Base-by-base conservation (phyloP, 2,797 vertebrate genomes). In the Microctenopoma steveboyesi region DNA sequence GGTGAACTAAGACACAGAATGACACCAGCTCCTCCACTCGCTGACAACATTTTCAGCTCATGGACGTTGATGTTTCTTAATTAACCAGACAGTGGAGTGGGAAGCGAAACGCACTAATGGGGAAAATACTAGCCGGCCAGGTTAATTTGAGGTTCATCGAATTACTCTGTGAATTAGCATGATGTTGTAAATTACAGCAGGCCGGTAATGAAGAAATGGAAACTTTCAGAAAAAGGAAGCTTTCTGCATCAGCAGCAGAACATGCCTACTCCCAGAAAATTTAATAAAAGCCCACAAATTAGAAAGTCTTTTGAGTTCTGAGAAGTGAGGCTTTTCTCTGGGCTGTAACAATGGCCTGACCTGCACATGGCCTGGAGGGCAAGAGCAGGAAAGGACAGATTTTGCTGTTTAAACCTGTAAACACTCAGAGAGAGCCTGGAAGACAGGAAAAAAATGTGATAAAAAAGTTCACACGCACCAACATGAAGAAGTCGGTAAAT, bases 71-170 rank as follows among this genome's bases (percentile, higher is more conserved):
- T 92, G 84, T 82, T 89, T 90, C 88, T 91, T 91, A 91, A 93
- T 94, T 92, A 92, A 83, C 72, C 22, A 81, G 84, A 92, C 90
- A 88, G 91, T 83, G 58, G 76, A 81, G 77, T 58, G 62, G 56
- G 81, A 66, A 84, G 81, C 42, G 33, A 75, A 79, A 85, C 47
- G 30, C 86, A 80, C 79, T 92, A 91, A 90, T 90, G 78, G 83
- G 84, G 78, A 91, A 94, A 90, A 89, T 77, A 87, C 61, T 88
- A 67, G 86, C 81, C 69, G 68, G 84, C 78, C 88, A 89, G 89
- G 91, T 93, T 93, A 85, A 94, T 94, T 93, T 86, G 85, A 75
- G 88, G 81, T 89, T 91, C 85, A 94, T 92, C 88, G 81, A 93
- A 93, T 93, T 94, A 91, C 76, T 18, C 73, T 64, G 81, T 35